Evolutionary conservation across 64 coral and sea anemone genomes (phyloP).

Genomic region (Montipora cactus): DNA sequence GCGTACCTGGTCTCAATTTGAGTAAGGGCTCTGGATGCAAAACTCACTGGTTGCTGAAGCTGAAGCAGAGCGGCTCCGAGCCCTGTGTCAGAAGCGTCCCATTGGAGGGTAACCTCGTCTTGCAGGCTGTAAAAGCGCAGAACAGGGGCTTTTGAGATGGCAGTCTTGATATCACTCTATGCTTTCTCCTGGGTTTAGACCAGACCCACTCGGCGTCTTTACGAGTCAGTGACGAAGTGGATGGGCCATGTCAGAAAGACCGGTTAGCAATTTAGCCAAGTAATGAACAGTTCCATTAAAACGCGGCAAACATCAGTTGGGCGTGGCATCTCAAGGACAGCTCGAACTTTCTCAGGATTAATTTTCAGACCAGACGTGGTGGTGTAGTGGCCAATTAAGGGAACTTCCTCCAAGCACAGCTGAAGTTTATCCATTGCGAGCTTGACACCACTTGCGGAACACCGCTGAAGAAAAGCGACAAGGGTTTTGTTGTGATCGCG

Average conservation of each 20-base stretch:
- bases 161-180: conserved; percentile 6
- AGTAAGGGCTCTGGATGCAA: conserved; percentile 30
- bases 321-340: conserved; percentile 8
- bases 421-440: not conserved
- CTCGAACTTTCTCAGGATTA: conserved; percentile 16
- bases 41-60: conserved; percentile 1
- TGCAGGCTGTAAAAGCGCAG: conserved; percentile 12
- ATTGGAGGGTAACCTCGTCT: conserved; percentile 32
- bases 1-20: conserved; percentile 13
- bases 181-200: conserved; percentile 14
- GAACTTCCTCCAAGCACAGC: conserved; percentile 7
- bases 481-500: not conserved
- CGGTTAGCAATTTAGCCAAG: conserved; percentile 4
- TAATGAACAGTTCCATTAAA: conserved; percentile 21
- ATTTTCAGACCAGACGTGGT: conserved; percentile 25
- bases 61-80: not conserved
- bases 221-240: conserved; percentile 19
- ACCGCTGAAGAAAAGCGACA: conserved; percentile 10
- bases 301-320: conserved; percentile 30
- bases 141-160: conserved; percentile 12
- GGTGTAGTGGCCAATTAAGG: not conserved
- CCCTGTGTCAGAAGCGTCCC: conserved; percentile 23
- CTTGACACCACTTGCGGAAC: not conserved
- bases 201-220: conserved; percentile 22
- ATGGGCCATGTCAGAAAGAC: conserved; percentile 13